Percentiles rank a stretch among this genome's conserved stretches.
phyloP scores from a whole-genome alignment of 2,113 vertebrate genomes.

The Erpornis zantholeuca region DNA sequence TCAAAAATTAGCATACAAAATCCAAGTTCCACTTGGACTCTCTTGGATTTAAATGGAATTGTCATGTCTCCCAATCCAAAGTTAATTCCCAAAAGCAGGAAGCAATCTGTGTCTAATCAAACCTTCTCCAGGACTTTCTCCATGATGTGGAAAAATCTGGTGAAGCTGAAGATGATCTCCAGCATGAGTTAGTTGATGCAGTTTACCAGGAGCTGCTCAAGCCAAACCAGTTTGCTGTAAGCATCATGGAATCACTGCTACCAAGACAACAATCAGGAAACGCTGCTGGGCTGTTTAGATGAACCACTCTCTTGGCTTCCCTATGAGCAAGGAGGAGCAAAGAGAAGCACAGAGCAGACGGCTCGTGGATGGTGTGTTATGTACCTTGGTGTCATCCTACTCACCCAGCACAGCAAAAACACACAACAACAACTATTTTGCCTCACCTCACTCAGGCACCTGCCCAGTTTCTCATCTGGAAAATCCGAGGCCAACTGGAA shows the following conservation, averaged over 20 bases:
- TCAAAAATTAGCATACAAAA: neutral
- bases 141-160: too few species aligned
- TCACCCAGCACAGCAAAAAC: neutral
- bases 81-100: neutral
- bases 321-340: neutral
- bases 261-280: rapidly evolving
- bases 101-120: neutral
- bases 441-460: neutral
- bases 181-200: neutral
- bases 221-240: neutral
- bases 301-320: neutral
- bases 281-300: neutral
- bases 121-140: neutral
- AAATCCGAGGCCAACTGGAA: neutral
- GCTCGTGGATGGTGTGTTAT: rapidly evolving
- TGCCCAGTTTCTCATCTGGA: neutral
- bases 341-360: neutral
- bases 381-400: neutral
- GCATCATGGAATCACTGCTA: neutral
- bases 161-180: neutral
- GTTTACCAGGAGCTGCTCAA: neutral
- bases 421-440: neutral
- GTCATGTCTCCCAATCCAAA: neutral
- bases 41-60: neutral
- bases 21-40: neutral